Base-by-base conservation (phyloP, 2,113 vertebrate species). In the Desmodus rotundus region DNA sequence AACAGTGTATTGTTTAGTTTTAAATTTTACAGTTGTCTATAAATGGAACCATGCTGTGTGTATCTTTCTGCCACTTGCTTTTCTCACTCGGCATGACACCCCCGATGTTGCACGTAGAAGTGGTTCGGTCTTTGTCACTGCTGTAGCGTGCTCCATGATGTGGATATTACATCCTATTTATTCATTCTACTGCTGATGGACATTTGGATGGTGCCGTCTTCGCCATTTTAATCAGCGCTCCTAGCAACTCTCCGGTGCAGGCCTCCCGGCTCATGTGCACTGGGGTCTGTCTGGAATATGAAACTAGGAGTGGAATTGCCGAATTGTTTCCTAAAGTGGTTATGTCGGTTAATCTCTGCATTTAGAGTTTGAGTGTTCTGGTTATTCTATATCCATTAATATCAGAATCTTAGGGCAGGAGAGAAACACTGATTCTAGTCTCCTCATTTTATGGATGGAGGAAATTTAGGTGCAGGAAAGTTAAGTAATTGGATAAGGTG, bases 381-480 rank as follows among this genome's bases (percentile, higher is more conserved):
- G n/a, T 89, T 50, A 45, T 50, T 68, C 31, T 47, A 38, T 77
- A 61, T 47, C 61, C 16, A 47, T 28, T 26, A 65, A 76, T n/a
- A 33, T 38, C 43, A 54, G 41, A 28, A 36, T 90, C 82, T 95
- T 19, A 54, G 20, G 45, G 38, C 43, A 80, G 78, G 33, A 83
- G 73, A 74, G 77, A 93, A 68, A 56, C 24, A 41, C 43, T 43
- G 50, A 54, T 24, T 36, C 24, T 9, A 0, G 54, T 76, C 33
- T 91, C 61, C 54, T 94, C 28, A 6, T 36, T 94, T 81, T 93
- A 61, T 7, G 72, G 65, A 58, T 28, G 13, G 84, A 89, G 65
- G 38, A 83, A 41, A 47, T 81, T 87, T 38, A 81, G 72, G 33
- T 10, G 2, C 10, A n/a, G 31, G n/a, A 38, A 19, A 20, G n/a